Conservation (phyloP, 2,113 vertebrate genomes). For the Atrichornis clamosus region DNA sequence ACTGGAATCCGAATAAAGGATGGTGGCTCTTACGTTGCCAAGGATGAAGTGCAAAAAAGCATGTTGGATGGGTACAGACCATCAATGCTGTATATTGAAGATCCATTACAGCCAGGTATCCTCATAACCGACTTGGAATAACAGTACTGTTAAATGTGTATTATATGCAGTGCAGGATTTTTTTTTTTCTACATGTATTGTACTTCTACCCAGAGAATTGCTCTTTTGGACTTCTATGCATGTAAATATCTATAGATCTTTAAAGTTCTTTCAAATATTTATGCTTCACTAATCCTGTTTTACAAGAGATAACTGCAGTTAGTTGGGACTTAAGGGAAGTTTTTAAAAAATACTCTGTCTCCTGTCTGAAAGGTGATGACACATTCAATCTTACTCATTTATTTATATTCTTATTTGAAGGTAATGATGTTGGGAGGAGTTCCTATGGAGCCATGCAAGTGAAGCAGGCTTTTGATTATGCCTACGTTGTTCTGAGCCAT, state of each 20-base stretch:
- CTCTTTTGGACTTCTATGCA: not conserved
- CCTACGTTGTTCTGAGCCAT: constrained; percentile 91
- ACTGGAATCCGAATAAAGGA: constrained; percentile 98
- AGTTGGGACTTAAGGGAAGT: not conserved
- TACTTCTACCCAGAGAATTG: not conserved
- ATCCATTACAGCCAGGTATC: constrained; percentile 93
- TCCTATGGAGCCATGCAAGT: constrained; percentile 99
- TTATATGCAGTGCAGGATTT: not conserved
- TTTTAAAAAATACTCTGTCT: not conserved
- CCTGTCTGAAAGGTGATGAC: not conserved
- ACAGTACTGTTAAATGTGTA: not conserved
- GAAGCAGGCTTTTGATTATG: constrained; percentile 98
- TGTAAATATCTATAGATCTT: not conserved
- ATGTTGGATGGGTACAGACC: constrained; percentile 97
- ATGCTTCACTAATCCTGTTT: not conserved
- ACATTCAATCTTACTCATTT: not conserved
- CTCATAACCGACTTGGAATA: not conserved
- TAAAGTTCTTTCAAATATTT: not conserved
- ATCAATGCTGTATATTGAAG: constrained; percentile 97
- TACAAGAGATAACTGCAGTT: not conserved
- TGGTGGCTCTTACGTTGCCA: constrained; percentile 95
- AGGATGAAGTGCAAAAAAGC: constrained; percentile 95
- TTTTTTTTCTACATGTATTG: not conserved
- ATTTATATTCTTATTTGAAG: constrained; percentile 68
- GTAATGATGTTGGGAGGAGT: constrained; percentile 95